Evolutionary conservation across 2,797 vertebrate species (phyloP).

Genomic region (Trichosurus vulpecula): DNA sequence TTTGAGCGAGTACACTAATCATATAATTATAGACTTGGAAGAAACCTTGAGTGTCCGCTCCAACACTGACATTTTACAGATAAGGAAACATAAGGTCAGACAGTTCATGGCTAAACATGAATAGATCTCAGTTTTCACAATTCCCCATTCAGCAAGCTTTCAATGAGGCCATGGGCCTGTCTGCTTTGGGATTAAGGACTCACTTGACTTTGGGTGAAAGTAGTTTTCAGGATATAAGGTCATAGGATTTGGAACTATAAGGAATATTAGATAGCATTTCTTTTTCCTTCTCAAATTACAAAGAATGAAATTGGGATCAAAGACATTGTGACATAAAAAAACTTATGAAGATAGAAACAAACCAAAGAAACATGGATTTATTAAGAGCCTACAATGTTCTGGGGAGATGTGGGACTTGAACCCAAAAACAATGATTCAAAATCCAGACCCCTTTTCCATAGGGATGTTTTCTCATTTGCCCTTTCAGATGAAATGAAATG

Average conservation of each 20-base stretch:
- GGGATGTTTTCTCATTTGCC: not conserved
- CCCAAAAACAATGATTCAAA: not conserved
- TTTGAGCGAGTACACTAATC: not conserved
- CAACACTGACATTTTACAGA: conserved; percentile 5
- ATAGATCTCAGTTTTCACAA: not conserved
- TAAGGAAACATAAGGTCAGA: not conserved
- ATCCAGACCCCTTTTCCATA: not conserved
- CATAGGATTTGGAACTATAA: not conserved
- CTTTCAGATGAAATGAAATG: not conserved
- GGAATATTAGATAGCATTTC: not conserved
- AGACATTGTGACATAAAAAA: not conserved
- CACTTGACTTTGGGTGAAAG: not conserved
- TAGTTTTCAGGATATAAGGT: not conserved
- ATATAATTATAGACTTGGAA: not conserved
- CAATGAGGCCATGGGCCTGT: not conserved
- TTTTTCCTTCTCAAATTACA: not conserved
- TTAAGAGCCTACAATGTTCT: not conserved
- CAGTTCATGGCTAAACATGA: not conserved
- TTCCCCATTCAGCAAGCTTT: not conserved
- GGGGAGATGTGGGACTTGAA: not conserved
- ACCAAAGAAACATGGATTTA: not conserved
- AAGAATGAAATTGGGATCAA: not conserved
- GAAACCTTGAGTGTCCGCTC: not conserved
- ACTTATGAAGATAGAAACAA: not conserved
- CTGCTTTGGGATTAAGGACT: not conserved